Evolutionary conservation across 2,113 vertebrate genomes (phyloP), one percentile per base, ranked within the genome.

Genomic region (Cettia cetti): DNA sequence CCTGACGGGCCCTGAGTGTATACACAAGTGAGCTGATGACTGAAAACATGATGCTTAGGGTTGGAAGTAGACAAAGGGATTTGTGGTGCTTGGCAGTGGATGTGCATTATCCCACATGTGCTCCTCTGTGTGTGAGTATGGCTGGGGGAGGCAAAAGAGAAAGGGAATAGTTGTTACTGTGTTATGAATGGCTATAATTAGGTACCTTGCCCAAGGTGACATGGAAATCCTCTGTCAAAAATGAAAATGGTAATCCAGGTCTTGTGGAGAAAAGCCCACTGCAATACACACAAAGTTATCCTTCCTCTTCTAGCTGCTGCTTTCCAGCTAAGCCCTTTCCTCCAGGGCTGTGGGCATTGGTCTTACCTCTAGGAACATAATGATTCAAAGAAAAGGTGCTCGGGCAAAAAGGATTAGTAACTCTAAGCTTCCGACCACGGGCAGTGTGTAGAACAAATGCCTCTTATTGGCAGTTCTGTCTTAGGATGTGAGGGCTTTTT

Each of bases 171-270:
- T 77, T 80, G 74, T 82, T 96, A 18, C 50, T 0, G 0, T 40
- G 47, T 75, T 96, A 94, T 71, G 69, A 86, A 93, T 95, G 80
- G 57, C 37, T 63, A 44, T 86, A 95, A 94, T 96, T 92, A 93
- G 83, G 60, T 92, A 37, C 59, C 59, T 95, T 93, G 87, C 84
- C 92, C 85, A 95, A 93, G 82, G 87, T 94, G 82, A 93, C 42
- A 0, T 40, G 61, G 79, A 92, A 93, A 96, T 89, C 92, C 56
- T 90, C 50, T 11, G 53, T 93, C 95, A 96, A 63, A 94, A 90
- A 90, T 56, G 68, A 91, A 77, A 94, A 90, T 44, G 64, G 26
- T 83, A 90, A 86, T 91, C 71, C 40, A 89, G 76, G 26, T 89
- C 86, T 92, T 70, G 82, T 42, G 68, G 68, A 88, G 82, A 63